Percentiles rank a stretch among this genome's conserved stretches.
phyloP scores from a whole-genome alignment of 2,797 vertebrate species.

The Scolopax rusticola region DNA sequence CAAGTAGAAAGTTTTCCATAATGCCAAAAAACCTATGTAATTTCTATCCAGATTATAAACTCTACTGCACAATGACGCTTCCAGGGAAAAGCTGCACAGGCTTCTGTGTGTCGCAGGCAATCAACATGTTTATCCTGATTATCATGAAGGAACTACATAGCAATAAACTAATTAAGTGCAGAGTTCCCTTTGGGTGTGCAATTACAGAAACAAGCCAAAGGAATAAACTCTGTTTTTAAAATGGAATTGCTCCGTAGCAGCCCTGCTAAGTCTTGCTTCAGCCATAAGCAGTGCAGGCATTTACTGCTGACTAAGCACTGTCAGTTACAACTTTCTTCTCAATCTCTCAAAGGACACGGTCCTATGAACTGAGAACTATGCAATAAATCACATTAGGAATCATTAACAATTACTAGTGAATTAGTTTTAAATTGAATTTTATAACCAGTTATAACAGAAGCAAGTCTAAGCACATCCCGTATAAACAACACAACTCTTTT shows the following conservation, averaged over 20 bases:
- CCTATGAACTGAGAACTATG: not conserved
- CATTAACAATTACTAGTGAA: not conserved
- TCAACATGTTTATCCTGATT: not conserved
- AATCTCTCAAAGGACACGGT: not conserved
- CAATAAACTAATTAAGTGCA: not conserved
- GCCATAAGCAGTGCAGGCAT: not conserved
- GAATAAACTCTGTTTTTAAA: not conserved
- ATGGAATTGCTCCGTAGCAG: not conserved
- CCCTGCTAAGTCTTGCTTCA: not conserved
- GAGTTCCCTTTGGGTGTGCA: not conserved
- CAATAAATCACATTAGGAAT: not conserved
- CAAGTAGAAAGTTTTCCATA: not conserved
- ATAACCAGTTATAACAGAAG: not conserved
- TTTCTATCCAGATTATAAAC: not conserved
- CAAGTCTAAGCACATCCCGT: not conserved
- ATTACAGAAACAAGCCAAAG: not conserved
- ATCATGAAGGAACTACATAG: not conserved
- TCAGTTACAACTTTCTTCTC: not conserved
- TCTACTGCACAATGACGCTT: not conserved
- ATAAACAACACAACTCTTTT: not conserved
- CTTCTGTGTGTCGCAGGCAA: not conserved
- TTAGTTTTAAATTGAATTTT: not conserved
- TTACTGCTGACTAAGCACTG: not conserved
- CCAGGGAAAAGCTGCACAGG: not conserved
- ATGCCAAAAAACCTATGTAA: not conserved